These are phyloP conservation scores for Oryctolagus cuniculus DNA, from an alignment of 2,113 vertebrate species.

Conservation along the genomic window DNA sequence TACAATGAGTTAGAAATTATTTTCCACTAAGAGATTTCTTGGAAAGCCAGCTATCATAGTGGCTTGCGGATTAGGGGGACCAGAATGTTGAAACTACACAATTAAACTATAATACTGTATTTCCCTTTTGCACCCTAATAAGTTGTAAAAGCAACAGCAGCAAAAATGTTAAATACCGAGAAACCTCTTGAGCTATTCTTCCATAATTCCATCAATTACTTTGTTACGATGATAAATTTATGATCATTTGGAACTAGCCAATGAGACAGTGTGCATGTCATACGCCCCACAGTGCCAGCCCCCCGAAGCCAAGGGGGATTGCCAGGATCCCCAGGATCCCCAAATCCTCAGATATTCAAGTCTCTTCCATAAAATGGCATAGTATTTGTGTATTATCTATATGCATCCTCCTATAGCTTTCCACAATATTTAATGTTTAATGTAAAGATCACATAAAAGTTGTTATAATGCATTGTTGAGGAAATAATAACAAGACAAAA, in stretches of 20 bases:
- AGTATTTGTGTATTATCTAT: too few relatives aligned
- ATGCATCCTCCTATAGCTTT: too few relatives aligned
- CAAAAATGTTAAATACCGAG: background rate
- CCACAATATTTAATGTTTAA: too few relatives aligned
- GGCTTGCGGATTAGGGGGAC: background rate
- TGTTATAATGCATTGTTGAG: too few relatives aligned
- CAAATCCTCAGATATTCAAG: too few relatives aligned
- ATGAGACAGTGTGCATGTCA: background rate
- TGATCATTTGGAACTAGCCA: slow-evolving; percentile 10
- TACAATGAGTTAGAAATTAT: background rate
- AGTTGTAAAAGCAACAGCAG: background rate
- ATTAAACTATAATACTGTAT: background rate
- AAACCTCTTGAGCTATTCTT: background rate
- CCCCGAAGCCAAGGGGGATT: too few relatives aligned
- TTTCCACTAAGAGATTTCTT: slow-evolving; percentile 13
- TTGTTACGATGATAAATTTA: background rate
- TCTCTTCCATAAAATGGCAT: too few relatives aligned
- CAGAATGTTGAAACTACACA: background rate
- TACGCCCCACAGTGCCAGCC: too few relatives aligned
- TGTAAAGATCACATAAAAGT: too few relatives aligned
- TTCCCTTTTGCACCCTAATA: background rate
- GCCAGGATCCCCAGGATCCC: too few relatives aligned
- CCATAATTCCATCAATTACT: background rate
- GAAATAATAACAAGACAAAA: too few relatives aligned
- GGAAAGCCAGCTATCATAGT: background rate